Percentiles rank a stretch among this genome's conserved stretches.
Conservation (phyloP, 2,113 vertebrate species). For the Genyomyrus donnyi region DNA sequence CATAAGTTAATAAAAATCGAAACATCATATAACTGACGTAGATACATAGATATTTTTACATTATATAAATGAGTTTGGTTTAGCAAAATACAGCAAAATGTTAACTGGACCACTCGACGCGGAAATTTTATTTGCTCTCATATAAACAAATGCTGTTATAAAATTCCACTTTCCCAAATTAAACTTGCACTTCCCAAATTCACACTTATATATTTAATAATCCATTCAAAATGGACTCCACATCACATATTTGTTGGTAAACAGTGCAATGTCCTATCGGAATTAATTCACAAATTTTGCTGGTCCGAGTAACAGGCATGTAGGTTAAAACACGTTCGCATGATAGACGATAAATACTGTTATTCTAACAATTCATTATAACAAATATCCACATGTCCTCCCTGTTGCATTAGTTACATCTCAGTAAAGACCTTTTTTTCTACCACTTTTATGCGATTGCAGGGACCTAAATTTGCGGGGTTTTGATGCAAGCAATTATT, state of each 20-base stretch:
- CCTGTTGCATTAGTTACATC: constrained; percentile 16
- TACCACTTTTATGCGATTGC: background rate
- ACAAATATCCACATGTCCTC: background rate
- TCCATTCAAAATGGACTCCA: constrained; percentile 22
- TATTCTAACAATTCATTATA: background rate
- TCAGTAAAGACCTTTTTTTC: background rate
- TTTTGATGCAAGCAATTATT: background rate
- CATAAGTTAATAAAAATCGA: background rate
- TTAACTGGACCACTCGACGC: background rate
- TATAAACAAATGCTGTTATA: background rate
- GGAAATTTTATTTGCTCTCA: background rate
- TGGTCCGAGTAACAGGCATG: background rate
- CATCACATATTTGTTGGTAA: constrained; percentile 3
- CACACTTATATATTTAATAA: background rate
- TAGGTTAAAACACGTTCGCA: background rate
- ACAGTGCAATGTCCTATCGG: background rate
- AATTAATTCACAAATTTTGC: background rate
- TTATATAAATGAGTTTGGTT: background rate
- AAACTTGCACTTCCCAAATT: background rate
- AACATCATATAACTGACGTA: background rate
- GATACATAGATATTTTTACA: background rate
- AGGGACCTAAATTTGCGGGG: background rate
- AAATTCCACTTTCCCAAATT: background rate
- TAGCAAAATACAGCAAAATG: background rate
- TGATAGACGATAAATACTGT: background rate